phyloP scores from a whole-genome alignment of 2,113 vertebrate genomes.

The Pygoscelis antarcticus region DNA sequence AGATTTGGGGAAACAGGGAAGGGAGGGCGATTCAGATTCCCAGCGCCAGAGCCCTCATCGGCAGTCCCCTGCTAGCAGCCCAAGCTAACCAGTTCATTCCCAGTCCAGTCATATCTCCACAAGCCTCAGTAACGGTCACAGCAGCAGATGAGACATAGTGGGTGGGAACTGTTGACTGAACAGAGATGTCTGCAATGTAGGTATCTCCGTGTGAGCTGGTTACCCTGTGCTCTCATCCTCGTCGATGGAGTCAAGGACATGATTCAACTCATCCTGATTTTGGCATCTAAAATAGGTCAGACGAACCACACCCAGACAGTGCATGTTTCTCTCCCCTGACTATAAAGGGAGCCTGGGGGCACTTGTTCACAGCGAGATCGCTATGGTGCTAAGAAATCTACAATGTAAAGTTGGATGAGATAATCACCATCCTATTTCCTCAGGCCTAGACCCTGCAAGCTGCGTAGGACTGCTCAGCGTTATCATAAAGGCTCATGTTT shows the following conservation, averaged over 20 bases:
- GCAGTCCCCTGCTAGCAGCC: neutral
- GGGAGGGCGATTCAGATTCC: neutral
- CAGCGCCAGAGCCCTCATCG: neutral
- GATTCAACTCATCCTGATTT: neutral
- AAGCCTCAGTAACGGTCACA: neutral
- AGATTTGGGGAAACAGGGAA: neutral
- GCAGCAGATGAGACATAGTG: neutral
- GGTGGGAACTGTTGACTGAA: neutral
- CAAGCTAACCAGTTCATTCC: neutral
- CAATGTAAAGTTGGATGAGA: neutral
- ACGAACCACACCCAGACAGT: neutral
- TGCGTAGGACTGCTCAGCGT: neutral
- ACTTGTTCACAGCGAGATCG: neutral
- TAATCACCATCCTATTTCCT: neutral
- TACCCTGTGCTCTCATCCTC: neutral
- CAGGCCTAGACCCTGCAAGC: neutral
- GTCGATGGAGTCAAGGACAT: fast-evolving
- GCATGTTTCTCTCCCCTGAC: neutral
- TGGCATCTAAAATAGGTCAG: neutral
- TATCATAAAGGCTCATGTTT: neutral
- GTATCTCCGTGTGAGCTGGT: neutral
- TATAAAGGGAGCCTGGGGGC: neutral
- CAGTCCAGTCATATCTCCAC: neutral
- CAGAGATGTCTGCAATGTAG: neutral
- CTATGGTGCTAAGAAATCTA: neutral